A percentile compares a stretch with the other conserved stretches of the same genome.
These are phyloP conservation scores for Yoshiicerus persimilis DNA, from an alignment of 1,140 invertebrate genomes.

Conservation along the genomic window DNA sequence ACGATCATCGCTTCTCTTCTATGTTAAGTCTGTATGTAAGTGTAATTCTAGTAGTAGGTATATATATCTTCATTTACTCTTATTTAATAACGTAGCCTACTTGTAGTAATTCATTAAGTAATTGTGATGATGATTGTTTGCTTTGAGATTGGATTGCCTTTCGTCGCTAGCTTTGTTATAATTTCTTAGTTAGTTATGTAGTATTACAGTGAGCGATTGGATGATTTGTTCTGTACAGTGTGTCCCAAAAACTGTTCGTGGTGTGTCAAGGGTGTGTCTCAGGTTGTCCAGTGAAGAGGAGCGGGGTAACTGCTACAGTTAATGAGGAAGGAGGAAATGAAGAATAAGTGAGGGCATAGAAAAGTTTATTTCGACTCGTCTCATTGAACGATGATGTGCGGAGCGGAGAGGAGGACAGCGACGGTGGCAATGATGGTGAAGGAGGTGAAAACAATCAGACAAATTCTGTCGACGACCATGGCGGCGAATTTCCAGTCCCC, in stretches of 20 bases:
- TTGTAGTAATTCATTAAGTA: background rate
- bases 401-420: conserved; percentile 87
- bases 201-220: background rate
- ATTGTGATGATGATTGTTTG: background rate
- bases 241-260: background rate
- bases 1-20: background rate
- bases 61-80: background rate
- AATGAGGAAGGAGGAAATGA: no score
- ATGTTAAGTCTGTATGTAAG: background rate
- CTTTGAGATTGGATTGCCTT: background rate
- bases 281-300: background rate
- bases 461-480: conserved; percentile 97
- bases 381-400: conserved; percentile 81
- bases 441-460: conserved; percentile 93
- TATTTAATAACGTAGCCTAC: background rate
- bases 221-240: background rate
- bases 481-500: conserved; percentile 99
- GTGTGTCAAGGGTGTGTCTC: background rate
- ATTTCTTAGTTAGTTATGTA: background rate
- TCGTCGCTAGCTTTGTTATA: background rate
- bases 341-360: background rate
- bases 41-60: background rate
- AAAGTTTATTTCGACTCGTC: background rate
- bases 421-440: conserved; percentile 95
- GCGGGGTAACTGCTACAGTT: no score